Base-by-base conservation (phyloP, 2,113 vertebrate genomes). In the Sorex fumeus region DNA sequence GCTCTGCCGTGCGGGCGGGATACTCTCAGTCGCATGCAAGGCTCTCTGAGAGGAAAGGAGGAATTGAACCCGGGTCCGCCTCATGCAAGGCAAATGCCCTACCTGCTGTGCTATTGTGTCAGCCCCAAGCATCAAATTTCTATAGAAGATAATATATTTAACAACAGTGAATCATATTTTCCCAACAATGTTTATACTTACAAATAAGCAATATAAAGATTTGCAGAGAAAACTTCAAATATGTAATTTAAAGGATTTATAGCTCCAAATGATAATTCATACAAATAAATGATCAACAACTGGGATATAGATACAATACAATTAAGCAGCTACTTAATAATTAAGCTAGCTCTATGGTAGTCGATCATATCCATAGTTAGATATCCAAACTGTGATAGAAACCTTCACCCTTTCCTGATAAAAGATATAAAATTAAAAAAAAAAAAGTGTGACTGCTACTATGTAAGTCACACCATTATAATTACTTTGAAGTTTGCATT, bases 331-430 rank as follows among this genome's bases (percentile, higher is more conserved):
- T 87, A 27, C n/a, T 57, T 90, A 66, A 90, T 34, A 53, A 53
- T 53, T 53, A 53, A 53, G 13, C 53, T 53, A 53, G 13, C 43
- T 86, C 50, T 69, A 75, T 0, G 19, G 13, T 60, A 70, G 18
- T 6, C 77, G 91, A 87, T 78, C 62, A 64, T 36, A 80, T 87
- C 43, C 1, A 86, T 3, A 72, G 53, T 85, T 66, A 80, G 66
- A 85, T 83, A 50, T 79, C 21, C 72, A 88, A 90, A 94, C 8
- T 57, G 36, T 92, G 25, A 87, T 1, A 78, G 57, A 90, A 96
- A 93, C 21, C 30, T 78, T 88, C n/a, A 87, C 27, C 23, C 25
- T 95, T 93, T 92, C 36, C 81, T 91, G 62, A 81, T 67, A 30
- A 88, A 6, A 80, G 34, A 93, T 16, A 66, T 79, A 53, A 77